Base-by-base conservation (phyloP, 2,888 invertebrate species). In the Eurytoma adleriae region DNA sequence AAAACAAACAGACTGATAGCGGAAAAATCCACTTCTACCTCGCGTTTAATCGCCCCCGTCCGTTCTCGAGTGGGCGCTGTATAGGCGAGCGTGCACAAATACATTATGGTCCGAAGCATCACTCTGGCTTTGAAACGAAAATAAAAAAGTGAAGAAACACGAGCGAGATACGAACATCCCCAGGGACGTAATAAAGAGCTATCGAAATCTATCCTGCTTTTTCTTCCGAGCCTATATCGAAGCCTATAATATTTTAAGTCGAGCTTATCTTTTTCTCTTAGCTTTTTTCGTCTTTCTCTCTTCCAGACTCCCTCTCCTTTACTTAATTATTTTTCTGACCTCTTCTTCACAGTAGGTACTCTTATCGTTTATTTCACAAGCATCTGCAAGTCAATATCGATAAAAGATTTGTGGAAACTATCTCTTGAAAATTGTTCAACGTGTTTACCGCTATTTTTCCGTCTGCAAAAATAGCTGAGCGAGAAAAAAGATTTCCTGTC, bases 121-220 rank as follows among this genome's bases (percentile, higher is more conserved):
- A n/a, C 2, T 14, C 1, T 62, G 40, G 54, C 54, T 13, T n/a
- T n/a, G 54, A 54, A 14, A n/a, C 14, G 13, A n/a, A 54, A 54
- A 54, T 54, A 54, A 54, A 54, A 54, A 16, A 52, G 59, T 20
- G 3, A 48, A 73, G 18, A 48, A 48, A 61, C 24, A 40, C 24
- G 61, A 10, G 30, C 18, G n/a, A 67, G 72, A 72, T 72, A 66
- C 66, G 68, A 52, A 12, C 12, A 57, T 71, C 66, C 59, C 59
- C 30, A 61, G 66, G 57, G 52, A 75, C 66, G 75, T 72, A 81
- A 81, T 80, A 75, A 78, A 81, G 78, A 78, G 80, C 69, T 78
- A 81, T 81, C 78, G 73, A 57, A 40, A 59, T 71, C 59, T 80
- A 18, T 67, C 64, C 62, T 48, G 66, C 67, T 12, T 76, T 72